A percentile compares a stretch with the other conserved stretches of the same genome.
Conservation (phyloP, 1,140 invertebrate genomes). For the Habropoda laboriosa region DNA sequence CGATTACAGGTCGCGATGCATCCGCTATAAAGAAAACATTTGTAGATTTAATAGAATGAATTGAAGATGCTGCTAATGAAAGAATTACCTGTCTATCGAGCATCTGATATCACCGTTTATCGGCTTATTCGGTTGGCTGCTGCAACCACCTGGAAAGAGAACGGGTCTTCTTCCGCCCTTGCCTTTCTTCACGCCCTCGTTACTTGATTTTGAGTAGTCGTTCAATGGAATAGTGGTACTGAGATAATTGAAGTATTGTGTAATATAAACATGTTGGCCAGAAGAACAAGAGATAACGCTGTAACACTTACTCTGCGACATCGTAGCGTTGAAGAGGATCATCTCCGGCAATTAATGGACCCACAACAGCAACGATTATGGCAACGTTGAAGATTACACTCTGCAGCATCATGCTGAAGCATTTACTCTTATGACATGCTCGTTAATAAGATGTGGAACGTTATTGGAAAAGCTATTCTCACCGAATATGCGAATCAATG, state of each 20-base stretch:
- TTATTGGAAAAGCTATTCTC: neutral
- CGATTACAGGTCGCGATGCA: constrained; percentile 83
- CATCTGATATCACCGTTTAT: constrained; percentile 79
- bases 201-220: neutral
- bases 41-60: neutral
- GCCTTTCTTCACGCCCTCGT: constrained; percentile 26
- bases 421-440: neutral
- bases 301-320: constrained; percentile 29
- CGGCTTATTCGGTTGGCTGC: constrained; percentile 69
- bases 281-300: too few species aligned
- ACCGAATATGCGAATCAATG: constrained; percentile 1
- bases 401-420: constrained; percentile 30
- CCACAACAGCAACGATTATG: neutral
- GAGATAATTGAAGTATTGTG: neutral
- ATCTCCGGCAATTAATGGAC: neutral
- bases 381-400: constrained; percentile 2
- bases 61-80: neutral
- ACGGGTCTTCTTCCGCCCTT: constrained; percentile 18
- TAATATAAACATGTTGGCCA: neutral
- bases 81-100: constrained; percentile 71
- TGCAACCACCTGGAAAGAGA: constrained; percentile 67
- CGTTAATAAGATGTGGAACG: neutral
- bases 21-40: constrained; percentile 68
- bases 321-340: neutral
- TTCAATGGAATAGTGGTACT: neutral